Evolutionary conservation across 2,888 invertebrate species (phyloP).

Genomic region (Heliconius aoede): DNA sequence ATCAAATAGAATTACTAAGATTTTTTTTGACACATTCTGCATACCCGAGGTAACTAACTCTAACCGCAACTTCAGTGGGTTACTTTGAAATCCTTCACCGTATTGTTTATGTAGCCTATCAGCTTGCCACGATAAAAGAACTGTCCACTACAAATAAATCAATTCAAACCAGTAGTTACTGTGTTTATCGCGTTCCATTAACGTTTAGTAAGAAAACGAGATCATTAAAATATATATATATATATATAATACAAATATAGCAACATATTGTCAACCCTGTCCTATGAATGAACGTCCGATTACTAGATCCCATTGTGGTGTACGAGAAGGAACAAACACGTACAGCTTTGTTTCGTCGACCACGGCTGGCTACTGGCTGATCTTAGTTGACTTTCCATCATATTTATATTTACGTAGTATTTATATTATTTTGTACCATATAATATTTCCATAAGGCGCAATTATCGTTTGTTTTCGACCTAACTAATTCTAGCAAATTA

Average conservation of each 20-base stretch:
- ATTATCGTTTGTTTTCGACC: no score
- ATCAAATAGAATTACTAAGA: no score
- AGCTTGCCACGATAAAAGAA: not conserved
- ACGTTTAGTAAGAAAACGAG: no score
- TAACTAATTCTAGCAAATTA: no score
- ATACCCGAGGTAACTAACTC: not conserved
- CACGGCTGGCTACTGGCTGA: not conserved
- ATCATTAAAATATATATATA: no score
- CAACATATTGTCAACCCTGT: slow-evolving; percentile 56
- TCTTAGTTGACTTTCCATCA: slow-evolving; percentile 2
- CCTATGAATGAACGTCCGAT: slow-evolving; percentile 64
- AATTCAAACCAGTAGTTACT: not conserved
- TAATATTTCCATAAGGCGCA: not conserved
- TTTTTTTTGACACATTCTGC: not conserved
- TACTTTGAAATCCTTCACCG: not conserved
- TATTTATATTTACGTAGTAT: slow-evolving; percentile 30
- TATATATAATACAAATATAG: not conserved
- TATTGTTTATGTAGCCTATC: not conserved
- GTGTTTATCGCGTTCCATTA: no score
- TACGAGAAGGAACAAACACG: slow-evolving; percentile 18
- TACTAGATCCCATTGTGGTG: slow-evolving; percentile 48
- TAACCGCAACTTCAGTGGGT: not conserved
- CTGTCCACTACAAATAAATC: not conserved
- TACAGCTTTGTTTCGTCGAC: slow-evolving; percentile 3
- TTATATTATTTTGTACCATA: not conserved